phyloP scores from a whole-genome alignment of 2,797 vertebrate species.

The Sebastes diploproa region DNA sequence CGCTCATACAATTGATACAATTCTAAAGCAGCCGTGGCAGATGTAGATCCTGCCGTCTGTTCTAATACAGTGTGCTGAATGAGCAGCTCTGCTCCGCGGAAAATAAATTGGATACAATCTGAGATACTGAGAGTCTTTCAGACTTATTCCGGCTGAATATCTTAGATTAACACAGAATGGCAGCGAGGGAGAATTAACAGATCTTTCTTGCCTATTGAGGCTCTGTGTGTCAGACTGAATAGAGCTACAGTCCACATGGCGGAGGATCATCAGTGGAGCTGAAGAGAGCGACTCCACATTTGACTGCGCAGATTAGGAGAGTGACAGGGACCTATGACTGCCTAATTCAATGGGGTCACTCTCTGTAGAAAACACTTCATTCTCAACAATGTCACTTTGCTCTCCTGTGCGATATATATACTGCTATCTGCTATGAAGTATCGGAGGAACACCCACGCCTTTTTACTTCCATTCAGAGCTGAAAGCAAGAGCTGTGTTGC shows the following conservation, averaged over 20 bases:
- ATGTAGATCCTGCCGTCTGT: slow-evolving; percentile 67
- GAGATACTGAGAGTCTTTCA: slow-evolving; percentile 65
- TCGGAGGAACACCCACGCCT: slow-evolving; percentile 38
- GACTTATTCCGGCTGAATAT: slow-evolving; percentile 69
- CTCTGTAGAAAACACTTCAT: slow-evolving; percentile 72
- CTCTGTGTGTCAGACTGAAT: slow-evolving; percentile 69
- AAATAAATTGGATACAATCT: slow-evolving; percentile 74
- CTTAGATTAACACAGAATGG: slow-evolving; percentile 73
- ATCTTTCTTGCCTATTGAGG: slow-evolving; percentile 67
- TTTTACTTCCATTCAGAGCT: slow-evolving; percentile 46
- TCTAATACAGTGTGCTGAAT: slow-evolving; percentile 62
- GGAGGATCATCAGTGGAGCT: slow-evolving; percentile 75
- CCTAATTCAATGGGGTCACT: slow-evolving; percentile 77
- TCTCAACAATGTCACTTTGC: slow-evolving; percentile 67
- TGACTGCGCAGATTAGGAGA: slow-evolving; percentile 79
- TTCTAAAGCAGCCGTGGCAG: slow-evolving; percentile 64
- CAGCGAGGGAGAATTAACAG: slow-evolving; percentile 66
- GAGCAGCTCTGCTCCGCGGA: slow-evolving; percentile 64
- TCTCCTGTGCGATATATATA: slow-evolving; percentile 57
- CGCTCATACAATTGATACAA: slow-evolving; percentile 65
- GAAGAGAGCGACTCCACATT: slow-evolving; percentile 76
- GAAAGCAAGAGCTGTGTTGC: slow-evolving; percentile 39
- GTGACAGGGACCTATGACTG: slow-evolving; percentile 78
- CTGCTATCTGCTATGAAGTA: slow-evolving; percentile 39
- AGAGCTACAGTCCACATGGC: slow-evolving; percentile 59